These are phyloP conservation scores for Latrodectus geometricus DNA, from an alignment of 1,140 invertebrate species.

Conservation along the genomic window DNA sequence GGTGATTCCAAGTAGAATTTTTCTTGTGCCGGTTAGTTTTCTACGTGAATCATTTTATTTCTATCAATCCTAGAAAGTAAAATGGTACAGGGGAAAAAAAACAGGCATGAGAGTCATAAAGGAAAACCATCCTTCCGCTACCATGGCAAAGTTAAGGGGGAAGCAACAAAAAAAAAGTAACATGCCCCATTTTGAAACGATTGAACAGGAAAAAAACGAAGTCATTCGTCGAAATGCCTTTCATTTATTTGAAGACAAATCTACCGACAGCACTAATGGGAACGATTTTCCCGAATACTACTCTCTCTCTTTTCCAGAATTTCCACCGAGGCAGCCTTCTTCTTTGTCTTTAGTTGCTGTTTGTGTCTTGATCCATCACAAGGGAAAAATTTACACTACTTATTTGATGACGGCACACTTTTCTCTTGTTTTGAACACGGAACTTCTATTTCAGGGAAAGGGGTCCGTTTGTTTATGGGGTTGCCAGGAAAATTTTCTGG, in stretches of 20 bases:
- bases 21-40: neutral
- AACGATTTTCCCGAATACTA: conserved; percentile 30
- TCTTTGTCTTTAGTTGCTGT: neutral
- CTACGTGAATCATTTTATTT: neutral
- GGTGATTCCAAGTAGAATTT: neutral
- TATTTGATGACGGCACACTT: neutral
- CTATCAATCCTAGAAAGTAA: neutral
- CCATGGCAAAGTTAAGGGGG: neutral
- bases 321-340: neutral
- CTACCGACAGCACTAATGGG: conserved; percentile 39
- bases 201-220: neutral
- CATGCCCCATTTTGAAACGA: conserved; percentile 15
- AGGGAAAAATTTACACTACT: conserved; percentile 11
- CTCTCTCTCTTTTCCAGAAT: neutral
- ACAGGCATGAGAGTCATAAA: neutral
- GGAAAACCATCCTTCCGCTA: conserved; percentile 2
- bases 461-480: neutral
- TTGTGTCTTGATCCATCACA: conserved; percentile 30
- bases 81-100: neutral
- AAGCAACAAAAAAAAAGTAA: neutral
- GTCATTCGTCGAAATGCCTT: conserved; percentile 14
- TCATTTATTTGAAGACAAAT: conserved; percentile 53
- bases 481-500: neutral
- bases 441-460: neutral
- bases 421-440: neutral